phyloP scores from a whole-genome alignment of 2,113 vertebrate species.

The Tauraco erythrolophus region DNA sequence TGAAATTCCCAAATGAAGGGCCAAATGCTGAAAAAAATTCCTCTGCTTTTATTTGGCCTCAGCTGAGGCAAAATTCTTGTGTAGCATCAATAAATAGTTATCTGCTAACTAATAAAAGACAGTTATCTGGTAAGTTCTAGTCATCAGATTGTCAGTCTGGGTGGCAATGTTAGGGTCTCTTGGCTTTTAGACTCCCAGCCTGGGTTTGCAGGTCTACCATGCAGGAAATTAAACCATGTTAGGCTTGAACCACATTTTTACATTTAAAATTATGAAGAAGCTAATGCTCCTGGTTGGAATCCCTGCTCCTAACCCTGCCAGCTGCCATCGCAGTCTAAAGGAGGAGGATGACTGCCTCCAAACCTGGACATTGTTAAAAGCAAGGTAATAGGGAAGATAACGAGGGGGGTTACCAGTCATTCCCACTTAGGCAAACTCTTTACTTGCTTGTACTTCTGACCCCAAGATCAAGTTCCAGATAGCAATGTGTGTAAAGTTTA shows the following conservation, averaged over 20 bases:
- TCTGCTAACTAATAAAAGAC: not conserved
- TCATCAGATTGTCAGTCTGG: not conserved
- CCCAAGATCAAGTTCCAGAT: conserved; percentile 52
- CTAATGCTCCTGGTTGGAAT: not conserved
- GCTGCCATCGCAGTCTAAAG: not conserved
- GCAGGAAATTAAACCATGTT: not conserved
- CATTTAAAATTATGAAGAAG: not conserved
- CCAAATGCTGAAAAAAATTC: not conserved
- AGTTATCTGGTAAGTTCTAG: not conserved
- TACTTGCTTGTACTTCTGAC: conserved; percentile 55
- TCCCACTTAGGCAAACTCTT: not conserved
- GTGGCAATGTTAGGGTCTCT: not conserved
- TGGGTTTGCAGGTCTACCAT: not conserved
- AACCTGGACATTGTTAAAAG: conserved; percentile 4
- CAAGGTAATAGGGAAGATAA: not conserved
- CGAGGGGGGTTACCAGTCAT: accelerated
- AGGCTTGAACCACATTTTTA: not conserved
- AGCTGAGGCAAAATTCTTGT: not conserved
- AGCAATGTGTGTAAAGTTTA: not conserved
- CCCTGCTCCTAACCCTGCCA: not conserved
- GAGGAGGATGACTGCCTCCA: not conserved
- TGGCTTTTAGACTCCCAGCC: not conserved
- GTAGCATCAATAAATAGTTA: not conserved
- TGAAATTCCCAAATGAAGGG: conserved; percentile 53
- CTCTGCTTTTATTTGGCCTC: not conserved